A percentile compares a stretch with the other conserved stretches of the same genome.
These are phyloP conservation scores for Lytechinus pictus DNA, from an alignment of 35 echinoderm and acorn worm species.

Conservation along the genomic window DNA sequence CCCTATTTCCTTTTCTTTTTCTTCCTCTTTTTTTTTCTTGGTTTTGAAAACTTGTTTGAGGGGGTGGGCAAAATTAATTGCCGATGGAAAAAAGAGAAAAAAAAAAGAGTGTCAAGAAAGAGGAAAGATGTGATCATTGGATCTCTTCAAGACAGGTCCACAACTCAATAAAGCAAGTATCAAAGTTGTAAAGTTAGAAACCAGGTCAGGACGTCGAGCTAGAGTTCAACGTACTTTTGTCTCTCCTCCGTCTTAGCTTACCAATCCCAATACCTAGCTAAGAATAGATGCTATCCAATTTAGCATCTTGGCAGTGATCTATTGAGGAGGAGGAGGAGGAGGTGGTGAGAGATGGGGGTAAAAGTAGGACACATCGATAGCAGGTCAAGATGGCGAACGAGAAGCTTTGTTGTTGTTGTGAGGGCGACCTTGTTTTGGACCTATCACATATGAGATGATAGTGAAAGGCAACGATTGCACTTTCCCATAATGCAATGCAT, in stretches of 20 bases:
- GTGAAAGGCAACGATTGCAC: too few relatives aligned
- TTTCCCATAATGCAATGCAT: too few relatives aligned
- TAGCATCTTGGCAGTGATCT: background rate
- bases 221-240: background rate
- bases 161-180: background rate
- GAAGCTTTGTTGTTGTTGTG: background rate
- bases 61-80: too few relatives aligned
- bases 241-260: background rate
- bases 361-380: background rate
- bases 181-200: background rate
- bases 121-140: too few relatives aligned
- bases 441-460: background rate
- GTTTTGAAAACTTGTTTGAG: too few relatives aligned
- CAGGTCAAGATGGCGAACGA: background rate
- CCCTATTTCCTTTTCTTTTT: too few relatives aligned
- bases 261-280: background rate
- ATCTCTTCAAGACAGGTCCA: background rate
- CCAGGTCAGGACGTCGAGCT: background rate
- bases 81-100: too few relatives aligned
- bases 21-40: too few relatives aligned
- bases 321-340: background rate
- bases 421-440: background rate
- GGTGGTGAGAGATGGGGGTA: background rate
- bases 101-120: too few relatives aligned
- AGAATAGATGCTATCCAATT: background rate